phyloP scores from a whole-genome alignment of 2,888 invertebrate genomes.

The Helicoverpa assulta region DNA sequence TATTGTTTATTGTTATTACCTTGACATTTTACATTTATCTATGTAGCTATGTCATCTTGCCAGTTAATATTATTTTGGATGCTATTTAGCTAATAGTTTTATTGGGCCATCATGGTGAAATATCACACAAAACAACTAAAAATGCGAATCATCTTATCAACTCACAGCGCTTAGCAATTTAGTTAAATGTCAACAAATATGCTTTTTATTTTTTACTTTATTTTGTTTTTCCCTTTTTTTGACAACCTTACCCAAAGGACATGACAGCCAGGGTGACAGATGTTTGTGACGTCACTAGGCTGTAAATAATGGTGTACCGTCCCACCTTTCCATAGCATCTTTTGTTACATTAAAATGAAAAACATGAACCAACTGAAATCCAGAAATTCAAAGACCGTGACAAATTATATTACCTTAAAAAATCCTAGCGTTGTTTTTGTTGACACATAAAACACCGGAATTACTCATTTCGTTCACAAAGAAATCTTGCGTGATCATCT shows the following conservation, averaged over 20 bases:
- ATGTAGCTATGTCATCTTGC: background rate
- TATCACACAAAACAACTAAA: background rate
- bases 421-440: background rate
- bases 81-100: background rate
- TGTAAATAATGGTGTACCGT: slow-evolving; percentile 31
- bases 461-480: slow-evolving; percentile 3
- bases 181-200: background rate
- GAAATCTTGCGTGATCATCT: slow-evolving; percentile 23
- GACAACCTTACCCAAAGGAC: slow-evolving; percentile 22
- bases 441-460: background rate
- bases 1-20: background rate
- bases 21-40: background rate
- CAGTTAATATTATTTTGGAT: background rate
- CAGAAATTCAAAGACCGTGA: slow-evolving; percentile 9
- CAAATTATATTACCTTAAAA: slow-evolving; percentile 11
- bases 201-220: background rate
- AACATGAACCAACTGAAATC: slow-evolving; percentile 21
- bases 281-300: slow-evolving; percentile 34
- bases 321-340: slow-evolving; percentile 13
- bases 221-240: background rate
- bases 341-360: slow-evolving; percentile 31
- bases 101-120: background rate
- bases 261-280: slow-evolving; percentile 41
- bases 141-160: background rate
- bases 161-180: background rate